Percentiles rank a stretch among this genome's conserved stretches.
These are phyloP conservation scores for Babylonia areolata DNA, from an alignment of 1,140 invertebrate genomes.

Conservation along the genomic window DNA sequence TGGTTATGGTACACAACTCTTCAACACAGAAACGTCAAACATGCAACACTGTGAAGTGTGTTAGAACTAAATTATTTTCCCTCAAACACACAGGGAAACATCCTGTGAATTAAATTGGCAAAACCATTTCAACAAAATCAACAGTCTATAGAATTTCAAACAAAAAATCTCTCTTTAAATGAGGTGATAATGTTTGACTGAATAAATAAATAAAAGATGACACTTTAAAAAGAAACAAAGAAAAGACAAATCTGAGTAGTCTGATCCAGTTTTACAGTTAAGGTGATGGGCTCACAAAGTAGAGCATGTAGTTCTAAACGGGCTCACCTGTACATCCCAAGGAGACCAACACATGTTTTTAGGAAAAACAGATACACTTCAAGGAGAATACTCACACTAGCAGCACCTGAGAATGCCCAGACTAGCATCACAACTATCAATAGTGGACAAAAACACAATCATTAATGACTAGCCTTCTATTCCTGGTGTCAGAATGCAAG, in stretches of 20 bases:
- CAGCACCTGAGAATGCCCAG: no score
- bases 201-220: neutral
- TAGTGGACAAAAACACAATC: neutral
- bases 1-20: constrained; percentile 20
- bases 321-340: neutral
- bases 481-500: no score
- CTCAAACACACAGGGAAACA: neutral
- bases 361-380: neutral
- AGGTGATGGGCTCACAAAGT: neutral
- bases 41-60: constrained; percentile 22
- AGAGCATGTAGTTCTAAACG: neutral
- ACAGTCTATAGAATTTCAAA: neutral
- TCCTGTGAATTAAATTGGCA: neutral
- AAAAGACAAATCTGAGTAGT: neutral
- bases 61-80: constrained; percentile 29
- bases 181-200: neutral
- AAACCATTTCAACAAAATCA: neutral
- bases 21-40: constrained; percentile 38
- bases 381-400: no score
- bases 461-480: no score
- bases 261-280: neutral
- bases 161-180: neutral
- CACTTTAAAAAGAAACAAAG: neutral
- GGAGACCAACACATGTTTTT: neutral
- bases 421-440: neutral